Conservation (phyloP, 2,797 vertebrate species). For the Octomys mimax region DNA sequence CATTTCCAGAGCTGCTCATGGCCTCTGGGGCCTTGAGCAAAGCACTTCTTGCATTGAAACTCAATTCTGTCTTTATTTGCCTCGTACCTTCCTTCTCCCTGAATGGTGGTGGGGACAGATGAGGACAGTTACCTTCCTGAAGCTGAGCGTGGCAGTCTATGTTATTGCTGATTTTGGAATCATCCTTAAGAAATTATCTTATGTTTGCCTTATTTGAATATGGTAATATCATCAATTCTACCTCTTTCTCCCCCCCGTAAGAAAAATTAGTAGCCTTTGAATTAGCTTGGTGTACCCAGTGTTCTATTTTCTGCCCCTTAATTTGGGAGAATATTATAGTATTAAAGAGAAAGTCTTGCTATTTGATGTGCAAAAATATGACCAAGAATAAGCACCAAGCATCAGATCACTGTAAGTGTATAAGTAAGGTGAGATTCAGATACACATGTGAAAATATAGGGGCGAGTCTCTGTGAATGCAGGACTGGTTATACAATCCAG, state of each 20-base stretch:
- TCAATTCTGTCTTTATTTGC: neutral
- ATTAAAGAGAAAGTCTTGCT: slow-evolving; percentile 55
- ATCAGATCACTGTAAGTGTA: neutral
- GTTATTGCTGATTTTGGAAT: neutral
- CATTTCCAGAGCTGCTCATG: slow-evolving; percentile 50
- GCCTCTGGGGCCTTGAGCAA: neutral
- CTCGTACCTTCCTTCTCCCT: neutral
- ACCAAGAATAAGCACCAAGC: neutral
- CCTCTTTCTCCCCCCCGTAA: neutral
- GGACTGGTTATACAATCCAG: neutral
- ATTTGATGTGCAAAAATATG: neutral
- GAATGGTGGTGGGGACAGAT: neutral
- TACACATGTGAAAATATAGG: neutral
- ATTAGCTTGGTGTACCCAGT: neutral
- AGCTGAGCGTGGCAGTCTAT: neutral
- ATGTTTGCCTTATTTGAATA: neutral
- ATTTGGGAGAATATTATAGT: neutral
- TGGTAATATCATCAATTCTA: slow-evolving; percentile 49
- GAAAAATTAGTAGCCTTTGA: slow-evolving; percentile 15
- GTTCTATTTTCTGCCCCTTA: neutral
- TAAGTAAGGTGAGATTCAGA: slow-evolving; percentile 1
- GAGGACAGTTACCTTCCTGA: slow-evolving; percentile 35
- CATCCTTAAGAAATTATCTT: neutral
- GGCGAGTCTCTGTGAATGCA: neutral
- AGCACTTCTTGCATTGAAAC: neutral